phyloP scores from a whole-genome alignment of 53 echinoderm and acorn worm genomes.

The Patiria pectinifera region DNA sequence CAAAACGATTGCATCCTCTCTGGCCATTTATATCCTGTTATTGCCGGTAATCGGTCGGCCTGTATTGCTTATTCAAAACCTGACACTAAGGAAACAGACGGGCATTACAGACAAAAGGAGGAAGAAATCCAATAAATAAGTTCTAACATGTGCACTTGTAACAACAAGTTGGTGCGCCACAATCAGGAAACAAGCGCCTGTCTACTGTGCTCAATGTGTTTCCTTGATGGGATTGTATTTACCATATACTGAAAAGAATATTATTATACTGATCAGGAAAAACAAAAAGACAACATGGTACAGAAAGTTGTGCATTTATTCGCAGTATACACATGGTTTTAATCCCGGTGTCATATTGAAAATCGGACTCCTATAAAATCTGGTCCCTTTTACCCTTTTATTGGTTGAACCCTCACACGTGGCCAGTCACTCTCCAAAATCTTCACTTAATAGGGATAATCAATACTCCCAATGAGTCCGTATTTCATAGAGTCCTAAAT shows the following conservation, averaged over 20 bases:
- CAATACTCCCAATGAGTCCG: too few species aligned
- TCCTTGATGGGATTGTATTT: background rate
- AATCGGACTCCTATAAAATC: too few species aligned
- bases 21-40: conserved; percentile 44
- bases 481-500: too few species aligned
- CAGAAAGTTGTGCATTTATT: background rate
- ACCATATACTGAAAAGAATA: background rate
- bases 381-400: too few species aligned
- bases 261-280: background rate
- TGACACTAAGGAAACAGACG: conserved; percentile 31
- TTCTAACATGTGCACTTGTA: conserved; percentile 24
- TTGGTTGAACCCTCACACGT: too few species aligned
- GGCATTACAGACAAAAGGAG: conserved; percentile 55
- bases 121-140: conserved; percentile 34
- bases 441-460: too few species aligned
- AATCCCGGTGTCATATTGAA: too few species aligned
- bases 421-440: too few species aligned
- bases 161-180: conserved; percentile 11
- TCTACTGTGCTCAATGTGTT: background rate
- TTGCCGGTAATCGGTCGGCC: conserved; percentile 31
- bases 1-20: conserved; percentile 34
- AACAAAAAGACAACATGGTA: background rate
- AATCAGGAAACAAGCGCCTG: conserved; percentile 27
- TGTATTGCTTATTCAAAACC: conserved; percentile 48
- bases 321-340: background rate